Percentiles rank a stretch among this genome's conserved stretches.
These are phyloP conservation scores for Gyps fulvus DNA, from an alignment of 2,113 vertebrate genomes.

Conservation along the genomic window DNA sequence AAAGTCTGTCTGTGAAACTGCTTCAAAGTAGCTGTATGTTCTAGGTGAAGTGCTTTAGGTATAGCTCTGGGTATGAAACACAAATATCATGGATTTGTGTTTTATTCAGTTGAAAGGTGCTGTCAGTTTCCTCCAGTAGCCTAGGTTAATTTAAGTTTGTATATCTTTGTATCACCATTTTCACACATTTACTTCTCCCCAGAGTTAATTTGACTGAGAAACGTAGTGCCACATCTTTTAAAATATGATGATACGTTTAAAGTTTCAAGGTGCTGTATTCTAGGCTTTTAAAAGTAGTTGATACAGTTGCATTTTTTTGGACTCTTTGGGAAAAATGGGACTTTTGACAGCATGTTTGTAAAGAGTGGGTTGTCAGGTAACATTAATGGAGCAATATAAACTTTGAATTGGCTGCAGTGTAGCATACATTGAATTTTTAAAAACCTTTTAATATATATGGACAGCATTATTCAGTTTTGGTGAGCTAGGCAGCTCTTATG, in stretches of 20 bases:
- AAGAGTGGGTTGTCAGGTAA: neutral
- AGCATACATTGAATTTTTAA: neutral
- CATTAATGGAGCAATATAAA: neutral
- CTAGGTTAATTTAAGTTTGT: neutral
- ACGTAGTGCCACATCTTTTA: neutral
- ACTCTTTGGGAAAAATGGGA: neutral
- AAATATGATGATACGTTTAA: neutral
- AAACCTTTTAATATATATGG: neutral
- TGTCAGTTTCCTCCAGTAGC: neutral
- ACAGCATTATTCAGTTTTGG: neutral
- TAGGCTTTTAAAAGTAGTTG: neutral
- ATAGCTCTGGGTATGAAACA: neutral
- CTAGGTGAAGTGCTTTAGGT: neutral
- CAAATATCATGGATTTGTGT: rapidly evolving
- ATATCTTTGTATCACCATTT: neutral
- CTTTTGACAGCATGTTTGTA: neutral
- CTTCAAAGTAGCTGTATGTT: neutral
- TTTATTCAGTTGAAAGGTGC: neutral
- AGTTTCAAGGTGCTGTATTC: neutral
- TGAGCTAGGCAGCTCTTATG: neutral
- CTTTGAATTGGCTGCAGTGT: neutral
- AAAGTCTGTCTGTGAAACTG: neutral
- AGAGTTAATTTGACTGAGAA: neutral
- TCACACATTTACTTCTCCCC: neutral
- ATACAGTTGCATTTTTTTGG: neutral